Base-by-base conservation (phyloP, 2,888 invertebrate genomes). In the Torymus texanus region DNA sequence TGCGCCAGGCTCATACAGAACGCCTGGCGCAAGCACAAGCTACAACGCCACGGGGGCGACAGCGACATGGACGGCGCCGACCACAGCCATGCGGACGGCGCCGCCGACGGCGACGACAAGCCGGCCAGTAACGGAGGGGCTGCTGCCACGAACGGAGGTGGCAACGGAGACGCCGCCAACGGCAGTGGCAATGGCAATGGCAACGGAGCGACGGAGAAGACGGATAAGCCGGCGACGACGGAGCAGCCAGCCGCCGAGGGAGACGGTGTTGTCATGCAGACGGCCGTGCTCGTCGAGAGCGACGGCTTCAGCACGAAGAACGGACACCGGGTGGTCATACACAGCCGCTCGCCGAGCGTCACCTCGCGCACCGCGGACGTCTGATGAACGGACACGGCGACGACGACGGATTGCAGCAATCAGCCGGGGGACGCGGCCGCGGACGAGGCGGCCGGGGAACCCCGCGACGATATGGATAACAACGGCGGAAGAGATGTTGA, bases 1-100 rank as follows among this genome's bases (percentile, higher is more conserved):
- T 98, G 98, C 92, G 98, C 98, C 84, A 94, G 97, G 85, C 93
- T 98, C 81, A 98, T 98, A 88, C 98, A 98, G 91, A 96, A 96
- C 91, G 97, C 97, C 86, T 98, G 97, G 97, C 94, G 97, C 83
- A 95, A 96, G 90, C 97, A 97, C 91, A 94, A 94, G 89, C 92
- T 94, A 90, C 94, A 94, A 86, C 93, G 92, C 84, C 92, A 92
- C 85, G 92, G 41, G 41, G 41, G 91, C 81, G 92, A 91, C 83
- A 92, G 91, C 85, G 91, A 90, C 81, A 89, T 89, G 74, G 90
- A 90, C 81, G 89, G 90, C 80, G 86, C 88, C 70, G 77, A 80
- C 13, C 71, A 70, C 55, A 67, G 67, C 13, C 72, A 74, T 8
- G 41, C 41, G n/a, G 72, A 75, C 77, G 70, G 70, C 58, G 71